Evolutionary conservation across 1,140 invertebrate species (phyloP).

Genomic region (Nilaparvata lugens): DNA sequence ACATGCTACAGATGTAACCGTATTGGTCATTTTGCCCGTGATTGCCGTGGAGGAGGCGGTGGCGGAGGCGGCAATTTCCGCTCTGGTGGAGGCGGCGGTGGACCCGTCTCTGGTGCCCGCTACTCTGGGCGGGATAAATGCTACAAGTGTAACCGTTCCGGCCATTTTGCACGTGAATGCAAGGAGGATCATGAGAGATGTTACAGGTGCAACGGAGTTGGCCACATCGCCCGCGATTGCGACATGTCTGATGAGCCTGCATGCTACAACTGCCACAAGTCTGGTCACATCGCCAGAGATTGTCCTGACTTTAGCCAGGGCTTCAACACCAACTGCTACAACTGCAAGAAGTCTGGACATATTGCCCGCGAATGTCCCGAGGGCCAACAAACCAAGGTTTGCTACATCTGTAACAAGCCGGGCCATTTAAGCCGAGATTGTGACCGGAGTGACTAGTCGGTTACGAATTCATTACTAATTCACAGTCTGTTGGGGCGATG

Average conservation of each 20-base stretch:
- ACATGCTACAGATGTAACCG: constrained; percentile 87
- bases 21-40: constrained; percentile 75
- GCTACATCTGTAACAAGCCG: constrained; percentile 80
- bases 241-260: constrained; percentile 68
- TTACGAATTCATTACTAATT: too few relatives aligned
- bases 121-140: constrained; percentile 67
- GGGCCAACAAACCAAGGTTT: constrained; percentile 58
- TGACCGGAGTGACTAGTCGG: constrained; percentile 34
- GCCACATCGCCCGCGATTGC: constrained; percentile 86
- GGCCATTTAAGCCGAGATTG: constrained; percentile 87
- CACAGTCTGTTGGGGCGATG: too few relatives aligned
- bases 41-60: constrained; percentile 50
- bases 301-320: constrained; percentile 58
- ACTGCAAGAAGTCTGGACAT: constrained; percentile 81
- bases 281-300: constrained; percentile 81
- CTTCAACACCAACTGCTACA: constrained; percentile 63
- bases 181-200: constrained; percentile 73
- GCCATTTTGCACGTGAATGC: constrained; percentile 87
- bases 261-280: constrained; percentile 84
- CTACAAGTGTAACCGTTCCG: constrained; percentile 90
- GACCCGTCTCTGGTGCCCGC: constrained; percentile 42
- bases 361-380: constrained; percentile 83
- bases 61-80: constrained; percentile 36
- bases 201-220: constrained; percentile 74
- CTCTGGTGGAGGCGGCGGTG: constrained; percentile 29